Percentiles rank a stretch among this genome's conserved stretches.
Conservation (phyloP, 2,888 invertebrate genomes). For the Synanthedon myopaeformis region DNA sequence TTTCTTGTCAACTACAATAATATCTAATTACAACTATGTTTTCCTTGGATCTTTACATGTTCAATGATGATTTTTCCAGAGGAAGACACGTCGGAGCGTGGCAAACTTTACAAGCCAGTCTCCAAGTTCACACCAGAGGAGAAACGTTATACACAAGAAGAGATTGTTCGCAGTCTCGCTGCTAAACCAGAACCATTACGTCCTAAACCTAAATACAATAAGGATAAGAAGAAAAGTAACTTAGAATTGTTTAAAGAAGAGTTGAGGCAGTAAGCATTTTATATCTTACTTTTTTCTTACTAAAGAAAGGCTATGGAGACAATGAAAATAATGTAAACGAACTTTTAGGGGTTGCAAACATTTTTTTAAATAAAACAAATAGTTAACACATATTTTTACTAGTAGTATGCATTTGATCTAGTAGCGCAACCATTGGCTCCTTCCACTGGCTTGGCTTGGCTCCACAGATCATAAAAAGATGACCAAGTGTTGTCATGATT, state of each 20-base stretch:
- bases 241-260: slow-evolving; percentile 99
- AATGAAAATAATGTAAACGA: no score
- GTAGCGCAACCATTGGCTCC: no score
- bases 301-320: not conserved
- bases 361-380: no score
- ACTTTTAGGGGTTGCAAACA: no score
- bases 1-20: no score
- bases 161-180: slow-evolving; percentile 64
- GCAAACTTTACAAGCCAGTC: slow-evolving; percentile 92
- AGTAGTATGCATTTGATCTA: no score
- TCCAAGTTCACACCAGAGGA: slow-evolving; percentile 74
- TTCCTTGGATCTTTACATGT: no score
- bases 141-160: slow-evolving; percentile 38
- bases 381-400: no score
- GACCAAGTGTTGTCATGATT: no score
- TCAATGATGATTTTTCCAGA: slow-evolving; percentile 56
- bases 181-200: slow-evolving; percentile 52
- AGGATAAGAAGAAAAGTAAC: slow-evolving; percentile 95
- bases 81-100: slow-evolving; percentile 90
- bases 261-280: slow-evolving; percentile 81
- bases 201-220: slow-evolving; percentile 34
- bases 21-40: no score
- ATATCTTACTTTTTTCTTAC: not conserved
- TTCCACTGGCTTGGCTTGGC: no score
- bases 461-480: no score